phyloP scores from a whole-genome alignment of 2,888 invertebrate genomes.

The Pilophorus perplexus region DNA sequence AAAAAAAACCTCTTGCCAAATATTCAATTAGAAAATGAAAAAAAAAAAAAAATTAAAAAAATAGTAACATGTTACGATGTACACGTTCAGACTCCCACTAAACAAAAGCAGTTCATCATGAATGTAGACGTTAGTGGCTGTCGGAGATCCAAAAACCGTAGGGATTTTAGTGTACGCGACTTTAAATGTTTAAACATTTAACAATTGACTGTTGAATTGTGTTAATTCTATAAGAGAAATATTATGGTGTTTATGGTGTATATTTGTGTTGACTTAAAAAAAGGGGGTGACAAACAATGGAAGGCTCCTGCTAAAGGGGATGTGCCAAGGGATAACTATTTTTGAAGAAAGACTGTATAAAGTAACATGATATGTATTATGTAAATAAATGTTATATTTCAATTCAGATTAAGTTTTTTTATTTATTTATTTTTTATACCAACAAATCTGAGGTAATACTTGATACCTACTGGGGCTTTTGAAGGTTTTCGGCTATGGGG shows the following conservation, averaged over 20 bases:
- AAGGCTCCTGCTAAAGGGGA: slow-evolving; percentile 30
- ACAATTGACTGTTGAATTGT: slow-evolving; percentile 44
- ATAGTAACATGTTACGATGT: slow-evolving; percentile 2
- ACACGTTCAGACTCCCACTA: slow-evolving; percentile 21
- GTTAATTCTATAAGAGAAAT: slow-evolving; percentile 38
- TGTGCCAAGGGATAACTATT: slow-evolving; percentile 44
- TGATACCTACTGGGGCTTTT: too few species aligned
- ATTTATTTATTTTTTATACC: too few species aligned
- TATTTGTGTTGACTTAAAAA: slow-evolving; percentile 35
- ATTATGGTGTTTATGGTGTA: slow-evolving; percentile 33
- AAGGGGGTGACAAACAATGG: slow-evolving; percentile 23
- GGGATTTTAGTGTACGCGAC: slow-evolving; percentile 28
- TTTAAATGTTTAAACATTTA: slow-evolving; percentile 30
- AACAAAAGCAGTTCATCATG: background rate
- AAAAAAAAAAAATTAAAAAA: slow-evolving; percentile 11
- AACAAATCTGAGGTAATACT: too few species aligned
- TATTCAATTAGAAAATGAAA: slow-evolving; percentile 19
- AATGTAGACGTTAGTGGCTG: too few species aligned
- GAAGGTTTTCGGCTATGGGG: too few species aligned
- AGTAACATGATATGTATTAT: slow-evolving; percentile 40
- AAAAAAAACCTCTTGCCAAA: slow-evolving; percentile 5
- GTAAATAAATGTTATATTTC: slow-evolving; percentile 41
- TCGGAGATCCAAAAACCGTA: background rate
- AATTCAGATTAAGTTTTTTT: too few species aligned
- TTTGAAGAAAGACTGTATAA: slow-evolving; percentile 48